Percentiles rank a stretch among this genome's conserved stretches.
phyloP scores from a whole-genome alignment of 23 tunicate genomes.

The Oikopleura dioica region DNA sequence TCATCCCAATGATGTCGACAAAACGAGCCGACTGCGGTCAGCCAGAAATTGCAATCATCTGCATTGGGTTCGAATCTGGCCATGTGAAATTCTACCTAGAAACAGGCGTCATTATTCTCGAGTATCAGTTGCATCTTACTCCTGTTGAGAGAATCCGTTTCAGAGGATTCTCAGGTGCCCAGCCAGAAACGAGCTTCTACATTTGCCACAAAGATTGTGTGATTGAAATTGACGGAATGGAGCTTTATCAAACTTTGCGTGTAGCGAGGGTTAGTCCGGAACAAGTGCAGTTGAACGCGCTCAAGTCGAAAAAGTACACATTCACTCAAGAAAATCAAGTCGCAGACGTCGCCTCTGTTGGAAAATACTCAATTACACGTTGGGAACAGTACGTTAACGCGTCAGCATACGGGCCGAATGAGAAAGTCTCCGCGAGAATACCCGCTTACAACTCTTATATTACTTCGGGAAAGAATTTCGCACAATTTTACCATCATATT shows the following conservation, averaged over 20 bases:
- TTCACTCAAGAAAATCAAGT: neutral
- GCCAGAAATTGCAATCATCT: neutral
- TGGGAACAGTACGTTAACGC: conserved; percentile 12
- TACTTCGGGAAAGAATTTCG: neutral
- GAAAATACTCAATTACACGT: neutral
- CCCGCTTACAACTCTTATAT: neutral
- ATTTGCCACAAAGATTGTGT: neutral
- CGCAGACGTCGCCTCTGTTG: neutral
- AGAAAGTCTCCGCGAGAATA: neutral
- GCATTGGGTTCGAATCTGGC: neutral
- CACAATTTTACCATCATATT: neutral
- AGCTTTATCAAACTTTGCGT: conserved; percentile 4
- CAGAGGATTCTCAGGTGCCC: neutral
- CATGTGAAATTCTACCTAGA: neutral
- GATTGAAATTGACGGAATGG: neutral
- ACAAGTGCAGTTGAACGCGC: neutral
- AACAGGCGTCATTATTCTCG: neutral
- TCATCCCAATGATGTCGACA: neutral
- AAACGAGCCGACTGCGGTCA: conserved; percentile 9
- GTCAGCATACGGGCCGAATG: conserved; percentile 6
- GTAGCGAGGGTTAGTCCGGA: neutral
- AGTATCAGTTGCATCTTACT: neutral
- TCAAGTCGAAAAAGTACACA: neutral
- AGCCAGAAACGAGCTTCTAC: neutral
- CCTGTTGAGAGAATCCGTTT: neutral